These are phyloP conservation scores for Mesochorus sp. DNA, from an alignment of 2,888 invertebrate genomes.

Conservation along the genomic window DNA sequence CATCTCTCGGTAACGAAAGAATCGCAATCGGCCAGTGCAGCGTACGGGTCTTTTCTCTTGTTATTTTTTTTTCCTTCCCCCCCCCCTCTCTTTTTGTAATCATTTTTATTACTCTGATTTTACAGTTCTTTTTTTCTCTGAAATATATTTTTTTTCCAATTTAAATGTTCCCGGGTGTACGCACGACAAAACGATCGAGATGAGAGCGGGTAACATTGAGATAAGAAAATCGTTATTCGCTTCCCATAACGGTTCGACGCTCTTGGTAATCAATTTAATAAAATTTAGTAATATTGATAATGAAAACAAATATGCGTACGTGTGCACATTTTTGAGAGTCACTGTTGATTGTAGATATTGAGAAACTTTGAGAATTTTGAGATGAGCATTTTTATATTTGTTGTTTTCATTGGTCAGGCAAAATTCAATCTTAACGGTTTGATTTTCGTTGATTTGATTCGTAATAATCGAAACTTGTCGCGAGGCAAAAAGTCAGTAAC, in stretches of 20 bases:
- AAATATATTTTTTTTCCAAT: slow-evolving; percentile 38
- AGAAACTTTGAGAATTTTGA: too few relatives aligned
- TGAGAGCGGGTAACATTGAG: slow-evolving; percentile 53
- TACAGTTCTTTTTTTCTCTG: slow-evolving; percentile 1
- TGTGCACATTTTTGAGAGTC: too few relatives aligned
- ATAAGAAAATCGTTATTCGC: slow-evolving; percentile 69
- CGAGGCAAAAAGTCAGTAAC: too few relatives aligned
- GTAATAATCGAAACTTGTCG: too few relatives aligned
- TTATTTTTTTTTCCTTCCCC: background rate
- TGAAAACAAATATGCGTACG: slow-evolving; percentile 32
- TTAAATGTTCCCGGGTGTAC: slow-evolving; percentile 21
- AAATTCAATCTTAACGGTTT: too few relatives aligned
- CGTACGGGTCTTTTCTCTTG: background rate
- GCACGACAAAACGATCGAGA: background rate
- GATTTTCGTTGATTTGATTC: too few relatives aligned
- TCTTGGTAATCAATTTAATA: slow-evolving; percentile 50
- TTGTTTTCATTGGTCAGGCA: too few relatives aligned
- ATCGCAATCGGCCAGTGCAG: slow-evolving; percentile 46
- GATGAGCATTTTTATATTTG: too few relatives aligned
- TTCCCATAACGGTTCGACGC: slow-evolving; percentile 62
- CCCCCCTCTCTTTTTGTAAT: slow-evolving; percentile 24
- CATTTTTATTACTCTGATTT: slow-evolving; percentile 52
- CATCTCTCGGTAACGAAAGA: slow-evolving; percentile 29
- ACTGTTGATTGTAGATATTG: too few relatives aligned
- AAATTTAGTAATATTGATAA: slow-evolving; percentile 58